A percentile compares a stretch with the other conserved stretches of the same genome.
These are phyloP conservation scores for Pogonomyrmex barbatus DNA, from an alignment of 1,140 invertebrate genomes.

Conservation along the genomic window DNA sequence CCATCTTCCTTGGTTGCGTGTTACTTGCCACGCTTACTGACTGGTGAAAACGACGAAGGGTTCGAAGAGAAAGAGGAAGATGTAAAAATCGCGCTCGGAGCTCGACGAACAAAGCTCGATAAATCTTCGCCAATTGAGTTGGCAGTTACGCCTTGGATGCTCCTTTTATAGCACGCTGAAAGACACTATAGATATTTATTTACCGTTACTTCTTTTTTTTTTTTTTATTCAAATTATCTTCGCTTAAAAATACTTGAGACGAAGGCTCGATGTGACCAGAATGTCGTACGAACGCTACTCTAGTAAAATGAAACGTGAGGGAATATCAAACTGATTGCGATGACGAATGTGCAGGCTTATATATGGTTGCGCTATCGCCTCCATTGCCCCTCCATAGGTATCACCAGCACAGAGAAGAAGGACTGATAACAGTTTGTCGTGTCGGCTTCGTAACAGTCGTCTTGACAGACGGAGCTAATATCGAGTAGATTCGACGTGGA, in stretches of 20 bases:
- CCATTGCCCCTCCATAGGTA: slow-evolving; percentile 27
- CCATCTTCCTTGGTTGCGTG: slow-evolving; percentile 28
- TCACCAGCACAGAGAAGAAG: slow-evolving; percentile 43
- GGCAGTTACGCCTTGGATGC: neutral
- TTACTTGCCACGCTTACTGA: slow-evolving; percentile 6
- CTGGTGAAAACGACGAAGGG: neutral
- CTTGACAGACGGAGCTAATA: slow-evolving; percentile 25
- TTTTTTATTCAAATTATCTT: neutral
- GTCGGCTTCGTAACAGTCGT: neutral
- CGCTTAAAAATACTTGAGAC: neutral
- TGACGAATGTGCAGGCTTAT: slow-evolving; percentile 66
- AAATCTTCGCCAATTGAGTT: slow-evolving; percentile 16
- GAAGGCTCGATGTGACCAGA: neutral
- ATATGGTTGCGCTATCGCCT: slow-evolving; percentile 71
- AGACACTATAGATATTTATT: neutral
- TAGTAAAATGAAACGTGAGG: slow-evolving; percentile 20
- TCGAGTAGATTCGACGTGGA: slow-evolving; percentile 4
- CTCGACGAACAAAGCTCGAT: slow-evolving; percentile 9
- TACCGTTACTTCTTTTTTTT: slow-evolving; percentile 27
- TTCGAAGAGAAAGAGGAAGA: neutral
- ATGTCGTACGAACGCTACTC: neutral
- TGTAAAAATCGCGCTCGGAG: slow-evolving; percentile 1
- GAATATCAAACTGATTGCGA: slow-evolving; percentile 68
- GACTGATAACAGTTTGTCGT: slow-evolving; percentile 61
- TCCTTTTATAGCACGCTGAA: neutral